Conservation (phyloP, 2,888 invertebrate species). For the Danaus chrysippus region DNA sequence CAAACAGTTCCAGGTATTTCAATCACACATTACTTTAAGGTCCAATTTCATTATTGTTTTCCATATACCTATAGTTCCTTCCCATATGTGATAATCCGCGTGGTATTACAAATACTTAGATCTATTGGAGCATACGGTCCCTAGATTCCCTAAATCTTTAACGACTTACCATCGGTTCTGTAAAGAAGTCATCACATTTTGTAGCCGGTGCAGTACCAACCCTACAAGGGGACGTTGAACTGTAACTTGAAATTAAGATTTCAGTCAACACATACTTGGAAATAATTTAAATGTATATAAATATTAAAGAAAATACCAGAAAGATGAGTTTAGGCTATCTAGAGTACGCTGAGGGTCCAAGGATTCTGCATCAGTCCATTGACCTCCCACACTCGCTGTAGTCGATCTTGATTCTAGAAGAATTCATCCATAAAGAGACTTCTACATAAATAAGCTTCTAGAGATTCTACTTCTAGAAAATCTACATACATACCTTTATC, state of each 20-base stretch:
- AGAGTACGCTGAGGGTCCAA: conserved; percentile 78
- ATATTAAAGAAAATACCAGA: conserved; percentile 48
- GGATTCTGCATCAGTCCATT: conserved; percentile 79
- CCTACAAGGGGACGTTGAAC: conserved; percentile 78
- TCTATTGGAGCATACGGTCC: no score
- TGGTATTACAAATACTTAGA: no score
- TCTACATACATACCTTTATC: conserved; percentile 45
- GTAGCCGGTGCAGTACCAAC: conserved; percentile 73
- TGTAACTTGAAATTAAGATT: conserved; percentile 54
- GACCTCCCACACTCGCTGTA: conserved; percentile 77
- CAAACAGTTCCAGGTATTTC: no score
- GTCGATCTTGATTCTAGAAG: conserved; percentile 83
- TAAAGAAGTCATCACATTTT: conserved; percentile 46
- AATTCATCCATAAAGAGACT: neutral
- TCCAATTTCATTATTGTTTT: no score
- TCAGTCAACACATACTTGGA: neutral
- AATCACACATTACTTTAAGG: no score
- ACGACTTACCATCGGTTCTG: conserved; percentile 44
- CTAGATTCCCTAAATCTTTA: neutral
- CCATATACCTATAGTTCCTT: no score
- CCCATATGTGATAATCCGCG: no score
- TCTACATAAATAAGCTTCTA: neutral
- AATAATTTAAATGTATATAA: neutral
- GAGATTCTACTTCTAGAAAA: conserved; percentile 7
- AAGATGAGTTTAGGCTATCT: conserved; percentile 73